phyloP scores from a whole-genome alignment of 2,113 vertebrate genomes.

The Thamnaconus septentrionalis region DNA sequence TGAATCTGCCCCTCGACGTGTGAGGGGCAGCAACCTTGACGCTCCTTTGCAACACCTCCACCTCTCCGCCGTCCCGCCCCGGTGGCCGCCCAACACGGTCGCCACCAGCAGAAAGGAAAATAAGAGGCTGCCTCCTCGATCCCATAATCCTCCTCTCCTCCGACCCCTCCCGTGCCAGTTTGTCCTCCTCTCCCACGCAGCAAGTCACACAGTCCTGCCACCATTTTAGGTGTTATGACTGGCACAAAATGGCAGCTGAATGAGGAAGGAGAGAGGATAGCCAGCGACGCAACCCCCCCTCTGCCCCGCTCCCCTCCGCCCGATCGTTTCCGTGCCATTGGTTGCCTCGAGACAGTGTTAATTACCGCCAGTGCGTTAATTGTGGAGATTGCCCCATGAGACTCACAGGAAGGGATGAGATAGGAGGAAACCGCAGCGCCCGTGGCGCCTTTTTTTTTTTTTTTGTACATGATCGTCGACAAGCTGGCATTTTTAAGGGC shows the following conservation, averaged over 20 bases:
- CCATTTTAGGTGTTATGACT: conserved; percentile 77
- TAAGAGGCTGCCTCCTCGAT: conserved; percentile 64
- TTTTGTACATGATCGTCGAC: conserved; percentile 22
- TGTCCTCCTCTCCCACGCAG: conserved; percentile 65
- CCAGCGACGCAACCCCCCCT: conserved; percentile 54
- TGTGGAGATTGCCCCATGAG: conserved; percentile 68
- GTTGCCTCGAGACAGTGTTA: conserved; percentile 71
- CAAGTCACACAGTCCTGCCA: conserved; percentile 76
- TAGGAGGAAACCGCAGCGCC: conserved; percentile 53
- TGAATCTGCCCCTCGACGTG: conserved; percentile 27
- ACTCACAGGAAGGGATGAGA: conserved; percentile 54
- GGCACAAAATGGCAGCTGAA: conserved; percentile 79
- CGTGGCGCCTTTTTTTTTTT: conserved; percentile 28
- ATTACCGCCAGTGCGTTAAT: conserved; percentile 78
- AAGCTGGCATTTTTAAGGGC: conserved; percentile 70
- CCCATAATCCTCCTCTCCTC: conserved; percentile 68
- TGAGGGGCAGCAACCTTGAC: conserved; percentile 53
- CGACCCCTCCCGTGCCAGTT: conserved; percentile 67
- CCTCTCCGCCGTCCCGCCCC: conserved; percentile 6
- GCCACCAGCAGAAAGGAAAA: conserved; percentile 58
- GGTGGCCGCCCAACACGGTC: conserved; percentile 40
- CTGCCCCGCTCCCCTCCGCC: conserved; percentile 42
- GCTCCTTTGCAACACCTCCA: conserved; percentile 28
- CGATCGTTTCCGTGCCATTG: conserved; percentile 61
- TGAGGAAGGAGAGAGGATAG: conserved; percentile 38